These are phyloP conservation scores for Alviniconcha strummeri DNA, from an alignment of 2,888 invertebrate species.

Conservation along the genomic window DNA sequence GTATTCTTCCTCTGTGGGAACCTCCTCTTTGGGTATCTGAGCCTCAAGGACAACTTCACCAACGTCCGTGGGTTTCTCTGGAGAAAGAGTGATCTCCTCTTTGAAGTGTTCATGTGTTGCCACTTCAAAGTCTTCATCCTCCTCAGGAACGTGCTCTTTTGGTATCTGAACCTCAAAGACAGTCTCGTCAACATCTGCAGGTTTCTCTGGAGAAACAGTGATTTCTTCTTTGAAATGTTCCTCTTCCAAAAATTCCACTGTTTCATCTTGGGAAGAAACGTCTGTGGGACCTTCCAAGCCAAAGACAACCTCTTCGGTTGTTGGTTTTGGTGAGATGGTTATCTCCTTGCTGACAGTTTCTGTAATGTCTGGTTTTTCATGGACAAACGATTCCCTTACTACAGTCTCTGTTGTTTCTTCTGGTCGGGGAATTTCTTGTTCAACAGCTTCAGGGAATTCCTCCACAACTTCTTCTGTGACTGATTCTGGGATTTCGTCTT, in stretches of 20 bases:
- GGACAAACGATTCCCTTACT: background rate
- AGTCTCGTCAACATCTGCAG: background rate
- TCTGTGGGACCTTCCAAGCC: too few species aligned
- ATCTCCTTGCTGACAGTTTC: too few species aligned
- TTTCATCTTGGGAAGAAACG: too few species aligned
- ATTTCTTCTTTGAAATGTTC: slow-evolving; percentile 17
- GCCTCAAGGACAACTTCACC: background rate
- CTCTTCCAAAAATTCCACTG: background rate
- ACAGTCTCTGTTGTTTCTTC: background rate
- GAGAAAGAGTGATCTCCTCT: slow-evolving; percentile 26
- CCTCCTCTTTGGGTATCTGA: background rate
- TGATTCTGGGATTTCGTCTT: background rate
- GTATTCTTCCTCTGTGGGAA: background rate
- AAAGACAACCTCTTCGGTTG: too few species aligned
- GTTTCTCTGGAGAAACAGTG: background rate
- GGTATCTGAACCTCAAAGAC: slow-evolving; percentile 4
- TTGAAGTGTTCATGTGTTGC: slow-evolving; percentile 26
- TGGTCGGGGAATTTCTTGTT: background rate
- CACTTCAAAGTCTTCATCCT: slow-evolving; percentile 18
- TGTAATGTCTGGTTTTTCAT: background rate
- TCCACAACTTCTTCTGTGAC: background rate
- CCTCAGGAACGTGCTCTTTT: background rate
- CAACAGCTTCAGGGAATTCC: background rate
- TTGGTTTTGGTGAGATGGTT: too few species aligned
- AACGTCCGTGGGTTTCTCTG: slow-evolving; percentile 18